phyloP scores from a whole-genome alignment of 2,888 invertebrate genomes.

The Rhyacophila evoluta region DNA sequence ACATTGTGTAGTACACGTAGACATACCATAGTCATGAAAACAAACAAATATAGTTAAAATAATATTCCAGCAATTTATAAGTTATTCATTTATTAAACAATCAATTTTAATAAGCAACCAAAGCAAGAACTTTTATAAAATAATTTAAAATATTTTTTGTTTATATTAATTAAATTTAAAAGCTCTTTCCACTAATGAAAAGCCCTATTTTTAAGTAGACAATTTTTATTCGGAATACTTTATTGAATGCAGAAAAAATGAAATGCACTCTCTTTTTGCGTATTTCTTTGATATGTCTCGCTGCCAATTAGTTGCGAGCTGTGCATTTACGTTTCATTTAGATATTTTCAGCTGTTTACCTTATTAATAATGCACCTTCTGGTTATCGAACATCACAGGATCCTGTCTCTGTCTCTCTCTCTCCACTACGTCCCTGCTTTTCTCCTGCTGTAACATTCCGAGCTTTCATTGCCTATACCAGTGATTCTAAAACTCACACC shows the following conservation, averaged over 20 bases:
- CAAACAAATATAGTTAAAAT: no score
- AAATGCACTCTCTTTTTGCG: neutral
- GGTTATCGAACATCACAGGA: constrained; percentile 42
- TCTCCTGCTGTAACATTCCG: neutral
- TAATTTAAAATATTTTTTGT: no score
- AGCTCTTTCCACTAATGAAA: no score
- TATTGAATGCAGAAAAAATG: neutral
- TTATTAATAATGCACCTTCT: constrained; percentile 49
- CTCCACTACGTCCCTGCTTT: constrained; percentile 1
- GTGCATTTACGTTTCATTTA: constrained; percentile 44
- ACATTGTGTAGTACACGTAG: no score
- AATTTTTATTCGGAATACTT: no score
- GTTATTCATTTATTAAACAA: no score
- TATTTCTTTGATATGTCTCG: constrained; percentile 25
- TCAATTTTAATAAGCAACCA: no score
- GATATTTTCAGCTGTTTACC: constrained; percentile 48
- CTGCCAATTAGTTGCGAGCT: constrained; percentile 37
- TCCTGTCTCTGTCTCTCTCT: neutral
- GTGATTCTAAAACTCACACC: neutral
- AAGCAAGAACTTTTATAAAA: no score
- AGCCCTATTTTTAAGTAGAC: no score
- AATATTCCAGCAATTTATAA: no score
- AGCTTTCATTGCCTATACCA: neutral
- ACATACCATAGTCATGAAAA: no score
- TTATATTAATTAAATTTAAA: no score